Base-by-base conservation (phyloP, 1,140 invertebrate genomes). In the Gryllus bimaculatus region DNA sequence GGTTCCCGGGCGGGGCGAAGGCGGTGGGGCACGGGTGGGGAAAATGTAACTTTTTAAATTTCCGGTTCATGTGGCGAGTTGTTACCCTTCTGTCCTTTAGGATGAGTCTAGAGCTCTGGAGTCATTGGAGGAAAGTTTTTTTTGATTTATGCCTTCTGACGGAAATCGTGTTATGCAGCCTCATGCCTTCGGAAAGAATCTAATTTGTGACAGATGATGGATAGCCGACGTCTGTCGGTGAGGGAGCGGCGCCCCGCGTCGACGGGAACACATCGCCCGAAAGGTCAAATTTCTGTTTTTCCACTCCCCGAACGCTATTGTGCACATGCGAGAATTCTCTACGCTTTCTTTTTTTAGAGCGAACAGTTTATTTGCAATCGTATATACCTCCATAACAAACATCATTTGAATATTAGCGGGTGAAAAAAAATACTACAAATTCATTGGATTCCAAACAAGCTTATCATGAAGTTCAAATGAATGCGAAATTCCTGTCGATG, bases 21-120 rank as follows among this genome's bases (percentile, higher is more conserved):
- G 26, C 26, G 26, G 26, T 5, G 26, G 26, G 10, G 54, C 2
- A 66, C 54, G 54, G 54, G 0, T 13, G 18, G 54, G 54, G 10
- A 66, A 66, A 66, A 66, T 66, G 54, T 66, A 66, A 66, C 54
- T 66, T 66, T 66, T 66, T 66, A 66, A 66, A 66, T 66, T 66
- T 66, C 54, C 54, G 54, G 54, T 66, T 10, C 54, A 66, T 66
- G 54, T 66, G 54, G 54, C 10, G 54, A 66, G 54, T 66, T 66
- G 54, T 66, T 66, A 66, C 18, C 54, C 10, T 66, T 66, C 54
- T 66, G 54, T 66, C 54, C 54, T 66, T 13, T 18, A 0, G 54
- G 54, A 66, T 66, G 54, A 66, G 54, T 18, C 54, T 18, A 1
- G 18, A 66, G 26, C 18, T 66, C 18, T 0, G 18, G 54, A 10